phyloP scores from a whole-genome alignment of 2,113 vertebrate genomes.

The Pelodiscus sinensis region DNA sequence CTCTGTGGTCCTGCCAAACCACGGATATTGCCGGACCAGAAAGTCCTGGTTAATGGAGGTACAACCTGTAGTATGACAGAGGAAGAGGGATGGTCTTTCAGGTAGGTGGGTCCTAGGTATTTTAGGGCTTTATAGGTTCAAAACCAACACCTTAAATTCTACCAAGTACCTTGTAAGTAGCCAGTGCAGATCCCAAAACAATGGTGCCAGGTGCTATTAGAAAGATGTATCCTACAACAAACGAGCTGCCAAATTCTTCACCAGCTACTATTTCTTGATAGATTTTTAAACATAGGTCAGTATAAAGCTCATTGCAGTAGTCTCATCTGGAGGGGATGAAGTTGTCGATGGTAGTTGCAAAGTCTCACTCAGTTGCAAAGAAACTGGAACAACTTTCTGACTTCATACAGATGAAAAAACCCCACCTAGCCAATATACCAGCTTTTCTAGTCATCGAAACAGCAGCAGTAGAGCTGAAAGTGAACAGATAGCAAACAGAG shows the following conservation, averaged over 20 bases:
- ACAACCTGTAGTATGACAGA: not conserved
- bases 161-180: not conserved
- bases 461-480: not conserved
- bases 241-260: not conserved
- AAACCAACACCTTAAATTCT: not conserved
- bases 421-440: not conserved
- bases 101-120: not conserved
- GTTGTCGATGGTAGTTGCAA: not conserved
- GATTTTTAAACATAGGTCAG: not conserved
- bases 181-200: not conserved
- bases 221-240: not conserved
- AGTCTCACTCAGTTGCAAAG: not conserved
- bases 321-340: not conserved
- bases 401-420: rapidly evolving
- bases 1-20: too few species aligned
- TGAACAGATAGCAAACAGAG: not conserved
- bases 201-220: not conserved
- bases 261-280: not conserved
- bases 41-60: too few species aligned
- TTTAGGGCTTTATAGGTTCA: not conserved
- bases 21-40: too few species aligned
- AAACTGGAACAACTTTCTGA: not conserved
- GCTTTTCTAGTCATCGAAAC: not conserved
- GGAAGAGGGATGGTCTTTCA: not conserved
- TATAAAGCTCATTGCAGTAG: not conserved